phyloP scores from a whole-genome alignment of 2,888 invertebrate genomes.

The Stictocephala bisonia region DNA sequence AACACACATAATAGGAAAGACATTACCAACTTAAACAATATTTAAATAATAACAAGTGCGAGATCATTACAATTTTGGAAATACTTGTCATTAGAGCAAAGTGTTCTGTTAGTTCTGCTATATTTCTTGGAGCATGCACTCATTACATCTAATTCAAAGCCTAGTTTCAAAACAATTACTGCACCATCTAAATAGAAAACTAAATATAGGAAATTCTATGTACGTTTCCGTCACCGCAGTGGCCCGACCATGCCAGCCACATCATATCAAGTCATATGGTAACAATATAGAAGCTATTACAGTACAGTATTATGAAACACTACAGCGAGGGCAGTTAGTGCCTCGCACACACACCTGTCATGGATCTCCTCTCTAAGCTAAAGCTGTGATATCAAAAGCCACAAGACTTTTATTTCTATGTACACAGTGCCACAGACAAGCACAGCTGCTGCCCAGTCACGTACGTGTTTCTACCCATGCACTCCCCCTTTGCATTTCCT shows the following conservation, averaged over 20 bases:
- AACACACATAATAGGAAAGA: too few species aligned
- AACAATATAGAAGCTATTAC: constrained; percentile 37
- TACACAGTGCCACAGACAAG: constrained; percentile 50
- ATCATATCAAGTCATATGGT: constrained; percentile 28
- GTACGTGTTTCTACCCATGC: too few species aligned
- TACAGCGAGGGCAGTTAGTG: not conserved
- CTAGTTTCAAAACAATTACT: constrained; percentile 19
- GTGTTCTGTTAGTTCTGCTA: too few species aligned
- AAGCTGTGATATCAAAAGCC: constrained; percentile 54
- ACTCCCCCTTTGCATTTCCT: too few species aligned
- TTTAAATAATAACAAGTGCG: too few species aligned
- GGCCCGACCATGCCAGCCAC: constrained; percentile 55
- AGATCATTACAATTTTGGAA: too few species aligned
- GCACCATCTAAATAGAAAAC: constrained; percentile 21
- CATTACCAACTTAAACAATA: too few species aligned
- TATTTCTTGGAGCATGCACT: constrained; percentile 19
- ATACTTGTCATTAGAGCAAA: too few species aligned
- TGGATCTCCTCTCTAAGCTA: constrained; percentile 52
- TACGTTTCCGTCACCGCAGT: constrained; percentile 50
- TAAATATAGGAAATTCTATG: constrained; percentile 42
- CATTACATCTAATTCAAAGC: constrained; percentile 26
- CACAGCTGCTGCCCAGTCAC: constrained; percentile 33
- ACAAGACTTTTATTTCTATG: constrained; percentile 49
- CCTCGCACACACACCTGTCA: constrained; percentile 44
- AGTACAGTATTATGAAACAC: constrained; percentile 30